A percentile compares a stretch with the other conserved stretches of the same genome.
Conservation (phyloP, 2,113 vertebrate genomes). For the Tricholaema leucomelas region DNA sequence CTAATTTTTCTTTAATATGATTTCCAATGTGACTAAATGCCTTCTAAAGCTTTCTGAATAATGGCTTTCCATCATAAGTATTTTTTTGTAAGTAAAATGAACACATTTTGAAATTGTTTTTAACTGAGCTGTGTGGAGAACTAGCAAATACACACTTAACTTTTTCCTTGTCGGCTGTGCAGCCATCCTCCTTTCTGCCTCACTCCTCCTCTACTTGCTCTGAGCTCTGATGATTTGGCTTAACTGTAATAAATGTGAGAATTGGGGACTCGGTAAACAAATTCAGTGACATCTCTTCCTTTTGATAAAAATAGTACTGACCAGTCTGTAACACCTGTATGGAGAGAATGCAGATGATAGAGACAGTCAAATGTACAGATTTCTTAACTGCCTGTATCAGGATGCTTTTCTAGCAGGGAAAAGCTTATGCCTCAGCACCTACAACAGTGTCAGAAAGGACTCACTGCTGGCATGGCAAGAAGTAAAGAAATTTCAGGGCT, state of each 20-base stretch:
- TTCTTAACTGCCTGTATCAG: background rate
- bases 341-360: background rate
- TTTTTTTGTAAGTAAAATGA: background rate
- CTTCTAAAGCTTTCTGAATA: constrained; percentile 1
- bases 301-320: background rate
- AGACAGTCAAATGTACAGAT: background rate
- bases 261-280: background rate
- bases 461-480: background rate
- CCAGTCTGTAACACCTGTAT: background rate
- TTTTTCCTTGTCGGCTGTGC: background rate
- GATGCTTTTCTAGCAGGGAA: background rate
- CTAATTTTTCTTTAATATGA: background rate
- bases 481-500: background rate
- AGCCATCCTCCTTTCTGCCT: background rate
- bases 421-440: background rate
- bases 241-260: background rate
- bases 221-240: background rate
- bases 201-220: background rate
- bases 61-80: constrained; percentile 3
- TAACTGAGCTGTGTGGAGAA: background rate
- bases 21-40: background rate
- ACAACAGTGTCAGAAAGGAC: background rate
- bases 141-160: background rate
- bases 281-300: background rate
- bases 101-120: background rate